Conservation (phyloP, 1,140 invertebrate genomes). For the Tyrophagus putrescentiae region DNA sequence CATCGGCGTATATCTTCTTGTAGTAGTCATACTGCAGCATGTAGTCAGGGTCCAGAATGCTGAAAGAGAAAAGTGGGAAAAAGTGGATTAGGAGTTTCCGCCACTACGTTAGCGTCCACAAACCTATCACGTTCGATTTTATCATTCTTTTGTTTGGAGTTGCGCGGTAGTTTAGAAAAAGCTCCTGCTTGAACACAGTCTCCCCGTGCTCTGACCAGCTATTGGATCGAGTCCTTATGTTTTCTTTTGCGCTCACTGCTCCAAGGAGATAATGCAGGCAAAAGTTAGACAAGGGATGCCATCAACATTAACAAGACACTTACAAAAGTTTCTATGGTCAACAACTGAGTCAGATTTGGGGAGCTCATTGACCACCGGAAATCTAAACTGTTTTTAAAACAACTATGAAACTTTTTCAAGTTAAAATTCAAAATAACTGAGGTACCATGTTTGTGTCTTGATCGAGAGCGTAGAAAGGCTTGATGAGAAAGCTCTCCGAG, state of each 20-base stretch:
- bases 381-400: background rate
- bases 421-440: background rate
- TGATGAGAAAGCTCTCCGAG: constrained; percentile 8
- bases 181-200: constrained; percentile 36
- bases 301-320: constrained; percentile 73
- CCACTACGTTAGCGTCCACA: background rate
- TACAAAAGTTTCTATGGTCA: constrained; percentile 60
- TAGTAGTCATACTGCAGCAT: constrained; percentile 61
- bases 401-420: background rate
- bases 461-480: background rate
- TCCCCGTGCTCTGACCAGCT: constrained; percentile 75
- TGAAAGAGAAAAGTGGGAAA: constrained; percentile 26
- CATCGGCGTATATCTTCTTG: constrained; percentile 71
- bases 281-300: background rate
- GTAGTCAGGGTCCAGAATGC: constrained; percentile 42
- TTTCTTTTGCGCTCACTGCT: constrained; percentile 32
- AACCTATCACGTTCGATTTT: background rate
- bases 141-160: constrained; percentile 13
- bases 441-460: background rate
- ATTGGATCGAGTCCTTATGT: constrained; percentile 62
- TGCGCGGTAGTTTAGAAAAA: constrained; percentile 19
- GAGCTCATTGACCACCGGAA: background rate
- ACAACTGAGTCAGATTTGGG: constrained; percentile 20
- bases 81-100: background rate
- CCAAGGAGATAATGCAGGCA: constrained; percentile 4